Percentiles rank a stretch among this genome's conserved stretches.
These are phyloP conservation scores for Actinia equina DNA, from an alignment of 64 coral and sea anemone species.

Conservation along the genomic window DNA sequence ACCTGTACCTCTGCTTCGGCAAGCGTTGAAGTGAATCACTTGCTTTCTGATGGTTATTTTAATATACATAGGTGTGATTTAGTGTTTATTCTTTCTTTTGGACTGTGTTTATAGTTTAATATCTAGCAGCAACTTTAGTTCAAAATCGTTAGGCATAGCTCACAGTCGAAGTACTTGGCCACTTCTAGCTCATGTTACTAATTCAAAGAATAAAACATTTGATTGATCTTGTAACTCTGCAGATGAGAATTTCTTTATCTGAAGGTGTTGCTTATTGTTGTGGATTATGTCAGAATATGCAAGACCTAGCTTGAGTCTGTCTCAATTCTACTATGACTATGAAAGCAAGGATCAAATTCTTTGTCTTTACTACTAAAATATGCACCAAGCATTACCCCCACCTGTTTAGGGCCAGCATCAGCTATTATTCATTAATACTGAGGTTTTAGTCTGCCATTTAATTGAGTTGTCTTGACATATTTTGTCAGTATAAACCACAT, in stretches of 20 bases:
- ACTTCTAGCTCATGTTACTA: not conserved
- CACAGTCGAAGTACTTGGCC: not conserved
- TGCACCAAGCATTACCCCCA: not conserved
- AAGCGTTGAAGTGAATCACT: not conserved
- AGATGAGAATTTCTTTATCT: not conserved
- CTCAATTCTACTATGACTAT: not conserved
- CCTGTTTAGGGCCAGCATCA: slow-evolving; percentile 15
- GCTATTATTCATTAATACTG: not conserved
- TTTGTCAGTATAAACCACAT: slow-evolving; percentile 2
- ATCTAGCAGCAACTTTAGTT: not conserved
- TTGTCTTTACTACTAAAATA: not conserved
- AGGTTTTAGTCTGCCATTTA: not conserved
- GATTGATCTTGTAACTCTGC: not conserved
- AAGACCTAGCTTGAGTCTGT: not conserved
- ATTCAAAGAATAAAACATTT: not conserved
- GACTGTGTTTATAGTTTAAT: not conserved
- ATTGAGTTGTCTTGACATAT: not conserved
- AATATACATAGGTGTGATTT: not conserved
- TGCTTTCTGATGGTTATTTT: not conserved
- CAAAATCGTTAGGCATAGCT: not conserved
- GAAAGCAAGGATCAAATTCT: not conserved
- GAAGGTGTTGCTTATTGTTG: not conserved
- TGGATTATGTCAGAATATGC: not conserved
- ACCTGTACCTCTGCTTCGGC: not conserved
- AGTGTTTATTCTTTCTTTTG: not conserved